Evolutionary conservation across 1,140 invertebrate genomes (phyloP), one percentile per base, ranked within the genome.

Genomic region (Solenopsis invicta): DNA sequence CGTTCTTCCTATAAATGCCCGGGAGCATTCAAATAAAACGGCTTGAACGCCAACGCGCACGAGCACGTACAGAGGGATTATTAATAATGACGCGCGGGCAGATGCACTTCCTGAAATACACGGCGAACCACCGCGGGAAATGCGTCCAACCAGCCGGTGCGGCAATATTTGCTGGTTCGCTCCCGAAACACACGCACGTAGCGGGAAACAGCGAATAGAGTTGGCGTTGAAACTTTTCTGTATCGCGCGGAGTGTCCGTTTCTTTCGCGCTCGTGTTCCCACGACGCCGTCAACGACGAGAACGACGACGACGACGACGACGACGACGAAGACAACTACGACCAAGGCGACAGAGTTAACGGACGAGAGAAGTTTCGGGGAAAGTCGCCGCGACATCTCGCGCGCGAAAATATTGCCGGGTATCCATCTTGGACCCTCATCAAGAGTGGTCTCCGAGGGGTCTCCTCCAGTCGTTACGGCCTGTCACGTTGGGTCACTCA

Each of bases 401-500:
- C 86, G 88, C 61, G 80, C 80, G 86, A 90, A 87, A 94, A 93
- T 94, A 94, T 94, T 88, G 89, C 87, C 88, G 86, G 74, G 91
- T 87, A 94, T 94, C 91, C 92, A 93, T 94, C 94, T 93, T 94
- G 91, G 91, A 94, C 93, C 93, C 93, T 95, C 93, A 93, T 95
- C 93, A 94, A 93, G 89, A 82, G 89, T 69, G 91, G 91, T 91
- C 92, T 93, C 90, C 85, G 88, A 91, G 90, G 80, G 92, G 87
- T 93, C 91, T 91, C 87, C 88, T 91, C 67, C 87, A 90, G 92
- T 94, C 91, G 91, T 94, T 93, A 92, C 90, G 76, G 92, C 91
- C 88, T 91, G 91, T 92, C 92, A 91, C 88, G 85, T 81, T 82
- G 91, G 89, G 90, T 94, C 91, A 90, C 92, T 92, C 93, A 71